Conservation (phyloP, 1,140 invertebrate species). For the Drosophila kepulauana region DNA sequence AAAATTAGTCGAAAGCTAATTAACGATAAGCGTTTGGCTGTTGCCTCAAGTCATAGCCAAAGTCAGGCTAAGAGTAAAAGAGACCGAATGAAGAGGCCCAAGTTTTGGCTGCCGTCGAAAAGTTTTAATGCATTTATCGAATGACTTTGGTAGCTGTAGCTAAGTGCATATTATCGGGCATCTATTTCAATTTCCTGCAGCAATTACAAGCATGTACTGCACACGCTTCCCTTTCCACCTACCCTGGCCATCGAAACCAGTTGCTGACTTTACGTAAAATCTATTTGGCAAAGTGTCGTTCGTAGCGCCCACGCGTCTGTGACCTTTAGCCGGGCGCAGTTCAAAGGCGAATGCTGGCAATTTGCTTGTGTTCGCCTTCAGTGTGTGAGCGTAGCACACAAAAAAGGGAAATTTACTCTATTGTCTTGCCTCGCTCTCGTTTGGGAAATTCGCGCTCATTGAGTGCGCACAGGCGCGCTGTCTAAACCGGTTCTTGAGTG, state of each 20-base stretch:
- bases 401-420: conserved; percentile 40
- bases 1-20: conserved; percentile 78
- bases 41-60: conserved; percentile 4
- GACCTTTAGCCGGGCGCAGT: conserved; percentile 48
- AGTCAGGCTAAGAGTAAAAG: neutral
- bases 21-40: conserved; percentile 72
- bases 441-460: conserved; percentile 3
- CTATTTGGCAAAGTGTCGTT: conserved; percentile 3
- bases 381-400: neutral
- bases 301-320: conserved; percentile 32
- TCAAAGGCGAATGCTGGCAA: conserved; percentile 50
- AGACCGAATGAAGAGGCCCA: conserved; percentile 38
- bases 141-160: conserved; percentile 58
- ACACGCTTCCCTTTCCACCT: neutral
- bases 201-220: conserved; percentile 64
- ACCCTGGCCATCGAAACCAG: conserved; percentile 21
- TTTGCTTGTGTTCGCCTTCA: conserved; percentile 27
- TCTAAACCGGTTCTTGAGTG: conserved; percentile 51
- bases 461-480: conserved; percentile 31
- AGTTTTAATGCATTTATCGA: conserved; percentile 82
- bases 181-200: conserved; percentile 80
- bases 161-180: conserved; percentile 82
- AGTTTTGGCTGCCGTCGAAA: conserved; percentile 58
- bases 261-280: conserved; percentile 50
- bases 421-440: conserved; percentile 2